Evolutionary conservation across 1,140 invertebrate genomes (phyloP).

Genomic region (Parasteatoda tepidariorum): DNA sequence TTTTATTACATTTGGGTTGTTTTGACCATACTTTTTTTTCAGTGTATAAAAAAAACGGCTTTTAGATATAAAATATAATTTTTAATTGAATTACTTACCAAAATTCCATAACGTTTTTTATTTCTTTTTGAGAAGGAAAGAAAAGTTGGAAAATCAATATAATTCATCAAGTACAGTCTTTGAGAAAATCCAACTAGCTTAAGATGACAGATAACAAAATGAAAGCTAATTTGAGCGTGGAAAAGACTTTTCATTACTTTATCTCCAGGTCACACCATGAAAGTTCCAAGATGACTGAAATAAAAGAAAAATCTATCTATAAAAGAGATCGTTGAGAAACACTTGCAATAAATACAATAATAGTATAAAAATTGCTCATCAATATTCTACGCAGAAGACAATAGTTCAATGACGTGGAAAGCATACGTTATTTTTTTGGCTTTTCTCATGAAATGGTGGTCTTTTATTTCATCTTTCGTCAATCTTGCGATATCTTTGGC

Average conservation of each 20-base stretch:
- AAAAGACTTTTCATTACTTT: conserved; percentile 30
- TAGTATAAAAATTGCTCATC: conserved; percentile 32
- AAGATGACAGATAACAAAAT: conserved; percentile 41
- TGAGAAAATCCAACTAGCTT: conserved; percentile 8
- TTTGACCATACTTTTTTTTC: too few species aligned
- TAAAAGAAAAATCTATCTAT: background rate
- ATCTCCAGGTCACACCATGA: background rate
- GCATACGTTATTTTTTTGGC: conserved; percentile 38
- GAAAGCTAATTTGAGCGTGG: conserved; percentile 22
- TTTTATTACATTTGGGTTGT: too few species aligned
- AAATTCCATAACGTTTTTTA: too few species aligned
- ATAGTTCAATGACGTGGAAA: conserved; percentile 36
- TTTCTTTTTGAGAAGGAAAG: too few species aligned
- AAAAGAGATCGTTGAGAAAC: background rate
- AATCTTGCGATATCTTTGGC: background rate
- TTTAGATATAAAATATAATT: too few species aligned
- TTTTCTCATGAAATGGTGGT: conserved; percentile 1
- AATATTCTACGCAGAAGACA: conserved; percentile 25
- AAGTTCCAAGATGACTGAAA: background rate
- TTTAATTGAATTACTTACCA: too few species aligned
- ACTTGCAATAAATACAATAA: conserved; percentile 16
- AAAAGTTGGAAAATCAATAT: too few species aligned
- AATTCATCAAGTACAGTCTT: too few species aligned
- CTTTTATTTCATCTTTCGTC: conserved; percentile 6
- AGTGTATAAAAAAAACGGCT: too few species aligned